Conservation (phyloP, 2,888 invertebrate genomes). For the Petrophora chlorosata region DNA sequence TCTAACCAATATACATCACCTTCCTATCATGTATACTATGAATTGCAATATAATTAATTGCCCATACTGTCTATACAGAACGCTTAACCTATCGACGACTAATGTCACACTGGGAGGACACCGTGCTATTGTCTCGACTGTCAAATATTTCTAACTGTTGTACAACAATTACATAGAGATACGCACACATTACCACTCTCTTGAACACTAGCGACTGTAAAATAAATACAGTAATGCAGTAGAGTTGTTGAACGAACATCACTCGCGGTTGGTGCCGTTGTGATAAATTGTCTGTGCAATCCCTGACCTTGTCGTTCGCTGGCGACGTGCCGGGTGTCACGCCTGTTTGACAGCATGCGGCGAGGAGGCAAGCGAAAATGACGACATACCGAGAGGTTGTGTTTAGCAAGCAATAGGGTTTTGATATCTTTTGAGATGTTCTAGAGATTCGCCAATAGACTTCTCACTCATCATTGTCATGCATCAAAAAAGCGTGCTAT, state of each 20-base stretch:
- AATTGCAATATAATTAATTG: neutral
- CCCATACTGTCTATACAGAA: neutral
- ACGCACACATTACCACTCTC: conserved; percentile 46
- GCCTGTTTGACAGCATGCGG: conserved; percentile 47
- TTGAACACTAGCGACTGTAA: conserved; percentile 46
- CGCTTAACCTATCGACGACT: too few species aligned
- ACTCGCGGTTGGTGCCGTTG: conserved; percentile 51
- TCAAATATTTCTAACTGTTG: too few species aligned
- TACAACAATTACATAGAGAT: neutral
- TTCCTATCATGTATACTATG: too few species aligned
- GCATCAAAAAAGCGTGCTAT: too few species aligned
- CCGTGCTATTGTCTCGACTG: neutral
- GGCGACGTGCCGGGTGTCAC: conserved; percentile 57
- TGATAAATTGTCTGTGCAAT: conserved; percentile 26
- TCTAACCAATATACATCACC: neutral
- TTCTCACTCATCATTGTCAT: too few species aligned
- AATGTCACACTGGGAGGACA: neutral
- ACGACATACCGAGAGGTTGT: neutral
- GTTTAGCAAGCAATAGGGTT: too few species aligned
- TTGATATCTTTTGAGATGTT: neutral
- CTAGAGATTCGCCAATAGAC: too few species aligned
- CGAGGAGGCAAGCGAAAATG: conserved; percentile 5
- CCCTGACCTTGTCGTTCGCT: conserved; percentile 5
- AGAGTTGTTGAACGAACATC: conserved; percentile 54
- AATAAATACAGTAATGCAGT: conserved; percentile 53